A percentile compares a stretch with the other conserved stretches of the same genome.
Conservation (phyloP, 1,140 invertebrate genomes). For the Aphis craccivora region DNA sequence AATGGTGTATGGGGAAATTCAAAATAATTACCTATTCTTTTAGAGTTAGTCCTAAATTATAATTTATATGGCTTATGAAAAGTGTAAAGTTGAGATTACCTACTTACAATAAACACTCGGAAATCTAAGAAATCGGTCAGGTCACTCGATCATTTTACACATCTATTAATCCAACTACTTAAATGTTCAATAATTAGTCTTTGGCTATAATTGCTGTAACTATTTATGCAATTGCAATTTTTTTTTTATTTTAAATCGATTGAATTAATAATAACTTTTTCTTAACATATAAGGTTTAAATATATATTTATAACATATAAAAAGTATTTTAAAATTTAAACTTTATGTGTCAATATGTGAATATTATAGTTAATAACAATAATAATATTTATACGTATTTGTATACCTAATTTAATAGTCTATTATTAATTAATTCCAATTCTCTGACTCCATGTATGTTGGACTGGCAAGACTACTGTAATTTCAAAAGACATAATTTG, state of each 20-base stretch:
- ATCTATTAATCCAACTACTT: not conserved
- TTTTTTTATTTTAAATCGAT: not conserved
- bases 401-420: too few species aligned
- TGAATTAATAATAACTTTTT: too few species aligned
- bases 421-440: too few species aligned
- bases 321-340: not conserved
- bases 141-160: not conserved
- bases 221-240: not conserved
- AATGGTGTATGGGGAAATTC: constrained; percentile 54
- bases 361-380: not conserved
- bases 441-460: too few species aligned
- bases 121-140: not conserved
- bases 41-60: not conserved
- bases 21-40: constrained; percentile 39
- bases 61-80: not conserved
- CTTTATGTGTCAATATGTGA: not conserved
- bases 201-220: not conserved
- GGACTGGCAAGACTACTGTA: too few species aligned
- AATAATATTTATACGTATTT: too few species aligned
- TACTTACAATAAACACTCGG: not conserved
- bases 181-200: not conserved
- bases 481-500: too few species aligned
- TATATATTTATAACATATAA: too few species aligned
- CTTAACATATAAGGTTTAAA: too few species aligned
- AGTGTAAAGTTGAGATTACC: not conserved